A percentile compares a stretch with the other conserved stretches of the same genome.
Conservation (phyloP, 1,140 invertebrate genomes). For the Gonioctena quinquepunctata region DNA sequence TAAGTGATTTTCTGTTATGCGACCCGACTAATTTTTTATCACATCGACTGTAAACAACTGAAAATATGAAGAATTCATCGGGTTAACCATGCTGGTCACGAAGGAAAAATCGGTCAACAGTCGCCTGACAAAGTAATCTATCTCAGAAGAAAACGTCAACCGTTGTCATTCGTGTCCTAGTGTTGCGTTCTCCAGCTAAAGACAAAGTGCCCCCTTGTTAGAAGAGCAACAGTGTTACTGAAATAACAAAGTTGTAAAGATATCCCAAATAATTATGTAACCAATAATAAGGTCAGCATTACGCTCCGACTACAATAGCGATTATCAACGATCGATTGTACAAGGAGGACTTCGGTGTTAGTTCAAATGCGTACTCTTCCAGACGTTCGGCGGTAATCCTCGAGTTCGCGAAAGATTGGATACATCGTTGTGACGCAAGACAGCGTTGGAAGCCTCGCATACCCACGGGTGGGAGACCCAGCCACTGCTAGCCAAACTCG, state of each 20-base stretch:
- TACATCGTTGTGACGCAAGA: constrained; percentile 6
- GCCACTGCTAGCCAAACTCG: neutral
- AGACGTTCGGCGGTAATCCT: neutral
- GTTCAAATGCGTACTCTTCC: neutral
- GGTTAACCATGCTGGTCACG: neutral
- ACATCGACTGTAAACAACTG: no score
- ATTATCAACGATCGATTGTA: neutral
- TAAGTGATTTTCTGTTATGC: no score
- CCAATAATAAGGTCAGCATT: constrained; percentile 1
- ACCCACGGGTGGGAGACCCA: constrained; percentile 6
- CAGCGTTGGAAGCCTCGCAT: constrained; percentile 10
- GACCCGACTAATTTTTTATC: no score
- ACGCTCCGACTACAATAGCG: neutral
- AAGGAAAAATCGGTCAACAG: neutral
- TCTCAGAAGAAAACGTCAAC: neutral
- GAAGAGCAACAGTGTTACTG: neutral
- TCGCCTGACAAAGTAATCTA: neutral
- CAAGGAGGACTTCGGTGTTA: neutral
- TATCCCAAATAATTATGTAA: neutral
- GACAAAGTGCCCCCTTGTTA: no score
- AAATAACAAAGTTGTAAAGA: neutral
- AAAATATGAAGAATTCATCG: no score
- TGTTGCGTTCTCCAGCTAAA: no score
- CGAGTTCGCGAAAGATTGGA: neutral
- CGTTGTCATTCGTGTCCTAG: no score